A percentile compares a stretch with the other conserved stretches of the same genome.
These are phyloP conservation scores for Gortyna flavago DNA, from an alignment of 2,888 invertebrate species.

Conservation along the genomic window DNA sequence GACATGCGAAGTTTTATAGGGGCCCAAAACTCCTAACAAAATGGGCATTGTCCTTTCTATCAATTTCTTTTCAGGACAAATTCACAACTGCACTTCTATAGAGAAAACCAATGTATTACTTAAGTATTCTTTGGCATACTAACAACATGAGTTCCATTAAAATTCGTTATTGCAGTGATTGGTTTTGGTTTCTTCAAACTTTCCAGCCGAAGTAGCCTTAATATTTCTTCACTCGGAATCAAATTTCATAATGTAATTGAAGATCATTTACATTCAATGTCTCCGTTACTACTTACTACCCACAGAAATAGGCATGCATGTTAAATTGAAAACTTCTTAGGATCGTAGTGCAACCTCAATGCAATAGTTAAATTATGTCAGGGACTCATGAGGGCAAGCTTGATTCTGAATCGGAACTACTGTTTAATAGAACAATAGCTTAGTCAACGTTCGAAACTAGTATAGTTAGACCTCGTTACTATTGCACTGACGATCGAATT, in stretches of 20 bases:
- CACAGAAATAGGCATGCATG: background rate
- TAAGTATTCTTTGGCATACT: background rate
- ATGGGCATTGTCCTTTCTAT: too few species aligned
- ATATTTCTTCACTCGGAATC: background rate
- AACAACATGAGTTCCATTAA: background rate
- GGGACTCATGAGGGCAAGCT: constrained; percentile 34
- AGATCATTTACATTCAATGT: constrained; percentile 2
- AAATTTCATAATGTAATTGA: background rate
- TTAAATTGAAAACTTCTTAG: constrained; percentile 17
- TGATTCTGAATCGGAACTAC: constrained; percentile 47
- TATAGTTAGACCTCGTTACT: constrained; percentile 2
- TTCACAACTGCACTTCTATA: background rate
- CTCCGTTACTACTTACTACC: background rate
- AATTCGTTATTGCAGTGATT: background rate
- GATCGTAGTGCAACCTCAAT: constrained; percentile 11
- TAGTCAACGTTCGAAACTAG: constrained; percentile 8
- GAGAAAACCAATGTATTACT: background rate
- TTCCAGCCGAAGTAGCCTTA: background rate
- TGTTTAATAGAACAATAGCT: constrained; percentile 45
- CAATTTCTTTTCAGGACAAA: background rate
- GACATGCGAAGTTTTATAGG: too few species aligned
- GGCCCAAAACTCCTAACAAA: too few species aligned
- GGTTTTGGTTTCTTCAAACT: background rate
- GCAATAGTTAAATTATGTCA: constrained; percentile 41
- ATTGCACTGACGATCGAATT: background rate